Evolutionary conservation across 2,797 vertebrate genomes (phyloP), one percentile per base, ranked within the genome.

Genomic region (Gallinago nigripennis): DNA sequence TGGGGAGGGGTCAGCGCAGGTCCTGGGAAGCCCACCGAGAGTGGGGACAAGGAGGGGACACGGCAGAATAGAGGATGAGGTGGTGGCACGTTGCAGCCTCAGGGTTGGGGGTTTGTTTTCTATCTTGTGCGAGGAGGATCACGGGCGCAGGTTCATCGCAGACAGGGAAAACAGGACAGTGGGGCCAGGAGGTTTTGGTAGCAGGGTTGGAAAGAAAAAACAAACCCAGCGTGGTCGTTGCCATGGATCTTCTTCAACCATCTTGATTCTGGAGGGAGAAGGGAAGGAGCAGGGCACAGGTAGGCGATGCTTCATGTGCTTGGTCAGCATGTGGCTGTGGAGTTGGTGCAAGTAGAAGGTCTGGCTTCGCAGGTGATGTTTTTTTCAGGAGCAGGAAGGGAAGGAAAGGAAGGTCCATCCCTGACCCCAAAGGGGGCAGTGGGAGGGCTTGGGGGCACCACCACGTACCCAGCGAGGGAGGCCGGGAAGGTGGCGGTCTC

Each of bases 361-460:
- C 23, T 0, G 7, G 86, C 25, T 13, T 37, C 3, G 11, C 2
- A 0, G 0, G 1, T 61, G 78, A 76, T 51, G 19, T 45, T 45
- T 24, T 75, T 71, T 15, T 25, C 51, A 31, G 76, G 82, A 63
- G 72, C 28, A 10, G 66, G 37, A 24, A 2, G 2, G 50, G 71
- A 51, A 10, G 66, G 37, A 24, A 2, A 2, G 50, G 71, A 51
- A 19, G 28, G 43, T 61, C 69, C 4, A 1, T 61, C 56, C 9
- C 27, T 3, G 4, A 21, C 6, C 33, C 28, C 33, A 65, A 3
- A 83, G 39, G 8, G 23, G 28, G 50, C 13, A 0, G 16, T 1
- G 0, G 58, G 50, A 86, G 53, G 63, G 54, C 41, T 73, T 2
- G 1, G 23, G 41, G 13, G 39, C 33, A n/a, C 27, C 8, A 3